Percentiles rank a stretch among this genome's conserved stretches.
phyloP scores from a whole-genome alignment of 1,140 invertebrate species.

The Meloidogyne exigua region DNA sequence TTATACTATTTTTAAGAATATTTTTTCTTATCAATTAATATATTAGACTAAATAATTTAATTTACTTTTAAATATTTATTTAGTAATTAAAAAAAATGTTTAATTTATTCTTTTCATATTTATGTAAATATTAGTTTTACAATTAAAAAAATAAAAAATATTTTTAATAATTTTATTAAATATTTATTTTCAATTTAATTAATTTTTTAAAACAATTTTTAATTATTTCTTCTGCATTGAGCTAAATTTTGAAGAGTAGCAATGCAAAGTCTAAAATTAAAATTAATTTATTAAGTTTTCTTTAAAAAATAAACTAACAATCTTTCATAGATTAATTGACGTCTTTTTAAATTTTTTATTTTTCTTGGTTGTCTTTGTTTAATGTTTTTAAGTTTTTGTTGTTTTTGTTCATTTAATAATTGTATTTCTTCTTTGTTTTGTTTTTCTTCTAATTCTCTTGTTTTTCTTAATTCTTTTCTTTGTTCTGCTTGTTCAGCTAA shows the following conservation, averaged over 20 bases:
- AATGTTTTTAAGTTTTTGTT: background rate
- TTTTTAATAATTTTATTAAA: background rate
- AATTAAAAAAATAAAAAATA: background rate
- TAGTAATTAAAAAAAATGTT: too few species aligned
- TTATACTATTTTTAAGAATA: too few species aligned
- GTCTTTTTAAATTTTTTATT: background rate
- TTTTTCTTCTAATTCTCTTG: slow-evolving; percentile 4
- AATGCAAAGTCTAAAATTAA: background rate
- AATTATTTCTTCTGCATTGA: background rate
- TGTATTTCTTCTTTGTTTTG: background rate
- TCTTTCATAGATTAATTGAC: background rate
- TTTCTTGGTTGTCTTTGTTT: background rate
- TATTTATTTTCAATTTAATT: background rate
- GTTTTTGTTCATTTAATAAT: background rate
- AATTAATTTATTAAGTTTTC: too few species aligned
- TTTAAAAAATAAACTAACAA: too few species aligned
- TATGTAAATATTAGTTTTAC: too few species aligned
- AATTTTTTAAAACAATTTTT: background rate
- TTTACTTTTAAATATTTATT: too few species aligned
- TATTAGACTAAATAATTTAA: too few species aligned
- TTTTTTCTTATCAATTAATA: too few species aligned
- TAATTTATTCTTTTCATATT: too few species aligned
- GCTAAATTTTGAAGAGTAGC: background rate
- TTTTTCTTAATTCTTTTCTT: slow-evolving; percentile 8
- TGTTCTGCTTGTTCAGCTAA: slow-evolving; percentile 21